phyloP scores from a whole-genome alignment of 2,797 vertebrate genomes.

The Psittacula echo region DNA sequence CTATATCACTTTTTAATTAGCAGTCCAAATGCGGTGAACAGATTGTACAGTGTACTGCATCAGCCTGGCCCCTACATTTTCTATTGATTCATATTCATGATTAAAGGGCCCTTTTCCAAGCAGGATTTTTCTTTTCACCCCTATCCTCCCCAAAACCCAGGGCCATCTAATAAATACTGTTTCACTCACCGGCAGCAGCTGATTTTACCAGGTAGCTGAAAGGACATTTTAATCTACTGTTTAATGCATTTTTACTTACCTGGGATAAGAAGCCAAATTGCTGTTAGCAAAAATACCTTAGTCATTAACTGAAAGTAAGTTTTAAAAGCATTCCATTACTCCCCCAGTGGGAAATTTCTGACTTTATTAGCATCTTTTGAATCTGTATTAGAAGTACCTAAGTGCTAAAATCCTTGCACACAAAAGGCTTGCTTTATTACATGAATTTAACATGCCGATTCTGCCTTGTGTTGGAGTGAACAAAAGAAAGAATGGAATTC shows the following conservation, averaged over 20 bases:
- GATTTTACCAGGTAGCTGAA: slow-evolving; percentile 68
- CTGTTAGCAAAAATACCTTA: slow-evolving; percentile 78
- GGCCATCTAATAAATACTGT: slow-evolving; percentile 31
- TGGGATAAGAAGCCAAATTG: slow-evolving; percentile 75
- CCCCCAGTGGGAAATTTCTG: slow-evolving; percentile 78
- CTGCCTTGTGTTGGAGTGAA: background rate
- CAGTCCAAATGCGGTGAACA: slow-evolving; percentile 75
- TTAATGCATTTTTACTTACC: slow-evolving; percentile 73
- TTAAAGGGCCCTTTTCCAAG: slow-evolving; percentile 62
- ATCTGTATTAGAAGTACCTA: slow-evolving; percentile 73
- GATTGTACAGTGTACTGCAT: slow-evolving; percentile 74
- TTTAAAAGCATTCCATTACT: slow-evolving; percentile 79
- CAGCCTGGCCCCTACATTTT: slow-evolving; percentile 67
- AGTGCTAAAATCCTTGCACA: slow-evolving; percentile 70
- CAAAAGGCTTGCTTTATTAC: slow-evolving; percentile 65
- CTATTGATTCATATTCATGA: slow-evolving; percentile 61
- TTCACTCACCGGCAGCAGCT: slow-evolving; percentile 45
- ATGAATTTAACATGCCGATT: slow-evolving; percentile 33
- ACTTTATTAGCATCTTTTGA: slow-evolving; percentile 79
- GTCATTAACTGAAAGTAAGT: slow-evolving; percentile 78
- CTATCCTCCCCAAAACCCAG: slow-evolving; percentile 27
- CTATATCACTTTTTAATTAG: slow-evolving; percentile 77
- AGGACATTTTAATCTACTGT: slow-evolving; percentile 72
- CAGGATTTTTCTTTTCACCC: slow-evolving; percentile 25
- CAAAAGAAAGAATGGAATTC: background rate